Conservation (phyloP, 2,888 invertebrate genomes). For the Vandiemenella viatica region DNA sequence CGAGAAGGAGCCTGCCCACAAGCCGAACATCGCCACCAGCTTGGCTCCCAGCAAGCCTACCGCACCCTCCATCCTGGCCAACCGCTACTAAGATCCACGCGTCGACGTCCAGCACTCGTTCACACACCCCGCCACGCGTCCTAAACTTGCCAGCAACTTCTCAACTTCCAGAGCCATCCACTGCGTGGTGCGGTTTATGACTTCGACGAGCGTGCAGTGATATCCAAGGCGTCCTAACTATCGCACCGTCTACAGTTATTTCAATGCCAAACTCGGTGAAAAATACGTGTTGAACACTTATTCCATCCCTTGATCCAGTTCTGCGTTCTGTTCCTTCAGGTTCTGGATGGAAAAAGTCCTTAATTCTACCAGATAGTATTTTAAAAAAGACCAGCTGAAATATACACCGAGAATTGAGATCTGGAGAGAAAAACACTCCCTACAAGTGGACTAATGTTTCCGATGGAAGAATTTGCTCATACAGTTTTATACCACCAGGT, state of each 20-base stretch:
- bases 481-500: too few relatives aligned
- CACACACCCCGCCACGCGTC: neutral
- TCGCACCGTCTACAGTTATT: too few relatives aligned
- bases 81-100: constrained; percentile 23
- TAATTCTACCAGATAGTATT: too few relatives aligned
- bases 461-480: too few relatives aligned
- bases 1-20: constrained; percentile 58
- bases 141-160: neutral
- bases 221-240: too few relatives aligned
- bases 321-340: too few relatives aligned
- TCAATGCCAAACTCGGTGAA: too few relatives aligned
- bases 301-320: neutral
- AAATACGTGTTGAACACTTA: neutral
- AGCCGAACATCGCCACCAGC: constrained; percentile 58
- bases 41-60: constrained; percentile 46
- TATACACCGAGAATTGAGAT: too few relatives aligned
- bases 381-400: too few relatives aligned
- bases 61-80: neutral
- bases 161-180: neutral
- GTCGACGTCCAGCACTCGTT: constrained; percentile 28
- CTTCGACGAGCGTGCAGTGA: neutral
- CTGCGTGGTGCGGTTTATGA: neutral
- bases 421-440: too few relatives aligned
- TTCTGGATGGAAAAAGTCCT: too few relatives aligned
- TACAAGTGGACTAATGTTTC: too few relatives aligned